Evolutionary conservation across 2,888 invertebrate genomes (phyloP), one percentile per base, ranked within the genome.

Genomic region (Drepana falcataria): DNA sequence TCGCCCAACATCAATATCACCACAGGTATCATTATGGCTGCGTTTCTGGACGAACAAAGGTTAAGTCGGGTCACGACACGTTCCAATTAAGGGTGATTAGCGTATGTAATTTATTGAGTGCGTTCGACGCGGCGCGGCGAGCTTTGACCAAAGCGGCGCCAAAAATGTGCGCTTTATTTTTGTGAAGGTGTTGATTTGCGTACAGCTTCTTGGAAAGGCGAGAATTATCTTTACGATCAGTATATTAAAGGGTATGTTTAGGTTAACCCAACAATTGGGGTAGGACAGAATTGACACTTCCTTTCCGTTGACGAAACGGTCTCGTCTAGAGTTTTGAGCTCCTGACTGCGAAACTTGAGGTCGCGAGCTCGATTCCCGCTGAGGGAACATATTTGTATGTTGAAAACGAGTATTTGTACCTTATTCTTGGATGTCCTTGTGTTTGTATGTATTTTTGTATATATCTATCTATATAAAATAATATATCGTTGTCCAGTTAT

Each of bases 31-130:
- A 90, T 89, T 89, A 88, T 88, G 83, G 88, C 86, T 83, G 85
- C 80, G 85, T 85, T 82, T 72, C 71, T 67, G 69, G 70, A 71
- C 77, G 85, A 83, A 81, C 84, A 78, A 72, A 86, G 90, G 90
- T 90, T 90, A 88, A 86, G 86, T 71, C 81, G 90, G 90, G 90
- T 91, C 90, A 89, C 87, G 87, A 85, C 86, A 83, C 83, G 77
- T 80, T 82, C 90, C 90, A 91, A 90, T 91, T 90, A 91, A 79
- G 80, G 82, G 85, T 87, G 90, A 91, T 91, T 90, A 89, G 89
- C 79, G 73, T 67, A 71, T 77, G 77, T 87, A 88, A 91, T 89
- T 89, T 90, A 91, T 90, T 85, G 86, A 82, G 89, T 87, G 89
- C 80, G 82, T 77, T 79, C 75, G 81, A 79, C 79, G 69, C 71